These are phyloP conservation scores for Diorhabda sublineata DNA, from an alignment of 1,140 invertebrate genomes.

Conservation along the genomic window DNA sequence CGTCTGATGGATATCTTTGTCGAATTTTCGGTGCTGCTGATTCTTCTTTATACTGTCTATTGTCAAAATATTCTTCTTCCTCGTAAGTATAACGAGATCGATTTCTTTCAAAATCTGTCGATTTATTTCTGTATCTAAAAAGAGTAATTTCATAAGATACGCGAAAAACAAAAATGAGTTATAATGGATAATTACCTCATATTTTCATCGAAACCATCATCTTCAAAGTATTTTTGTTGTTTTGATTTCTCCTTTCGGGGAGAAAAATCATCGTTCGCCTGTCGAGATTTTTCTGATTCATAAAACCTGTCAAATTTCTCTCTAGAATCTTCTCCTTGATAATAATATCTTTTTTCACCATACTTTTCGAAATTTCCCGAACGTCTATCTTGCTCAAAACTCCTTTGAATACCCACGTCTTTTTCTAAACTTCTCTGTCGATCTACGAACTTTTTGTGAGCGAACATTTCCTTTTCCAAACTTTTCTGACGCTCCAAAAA, in stretches of 20 bases:
- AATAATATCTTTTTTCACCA: slow-evolving; percentile 22
- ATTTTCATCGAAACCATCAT: slow-evolving; percentile 42
- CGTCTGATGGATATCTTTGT: slow-evolving; percentile 30
- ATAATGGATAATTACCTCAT: slow-evolving; percentile 23
- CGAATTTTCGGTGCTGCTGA: slow-evolving; percentile 36
- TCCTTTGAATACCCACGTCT: slow-evolving; percentile 16
- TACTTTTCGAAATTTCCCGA: slow-evolving; percentile 20
- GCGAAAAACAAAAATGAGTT: too few species aligned
- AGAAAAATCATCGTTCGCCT: slow-evolving; percentile 12
- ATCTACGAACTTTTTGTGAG: slow-evolving; percentile 8
- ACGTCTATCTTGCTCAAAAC: slow-evolving; percentile 26
- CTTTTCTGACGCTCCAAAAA: slow-evolving; percentile 39
- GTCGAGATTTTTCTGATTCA: slow-evolving; percentile 14
- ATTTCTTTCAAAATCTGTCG: slow-evolving; percentile 25
- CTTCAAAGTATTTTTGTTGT: slow-evolving; percentile 34
- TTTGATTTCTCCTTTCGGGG: slow-evolving; percentile 23
- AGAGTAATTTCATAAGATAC: background rate
- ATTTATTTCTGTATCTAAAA: slow-evolving; percentile 29
- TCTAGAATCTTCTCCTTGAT: slow-evolving; percentile 14
- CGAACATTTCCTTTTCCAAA: slow-evolving; percentile 26
- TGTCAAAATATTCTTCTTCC: slow-evolving; percentile 30
- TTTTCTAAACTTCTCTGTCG: slow-evolving; percentile 25
- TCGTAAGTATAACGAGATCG: slow-evolving; percentile 25
- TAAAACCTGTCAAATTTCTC: slow-evolving; percentile 18
- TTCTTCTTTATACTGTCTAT: slow-evolving; percentile 27